Percentiles rank a stretch among this genome's conserved stretches.
Evolutionary conservation across 2,888 invertebrate genomes (phyloP).

Genomic region (Orthonychiurus folsomi): DNA sequence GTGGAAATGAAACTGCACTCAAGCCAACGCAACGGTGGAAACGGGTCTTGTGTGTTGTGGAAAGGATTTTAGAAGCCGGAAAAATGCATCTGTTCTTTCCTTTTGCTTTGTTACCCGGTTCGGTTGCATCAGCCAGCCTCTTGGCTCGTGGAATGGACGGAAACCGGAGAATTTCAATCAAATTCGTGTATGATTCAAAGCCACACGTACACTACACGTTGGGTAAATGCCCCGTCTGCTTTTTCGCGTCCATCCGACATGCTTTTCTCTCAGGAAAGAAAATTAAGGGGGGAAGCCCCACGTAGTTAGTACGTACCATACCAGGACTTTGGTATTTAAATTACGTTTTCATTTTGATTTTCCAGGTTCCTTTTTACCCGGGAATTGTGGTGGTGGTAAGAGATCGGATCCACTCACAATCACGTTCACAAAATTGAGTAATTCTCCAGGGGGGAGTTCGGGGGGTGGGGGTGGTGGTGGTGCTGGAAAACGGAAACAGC

Average conservation of each 20-base stretch:
- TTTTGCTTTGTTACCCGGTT: background rate
- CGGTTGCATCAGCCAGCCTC: background rate
- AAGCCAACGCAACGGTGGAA: background rate
- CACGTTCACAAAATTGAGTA: constrained; percentile 6
- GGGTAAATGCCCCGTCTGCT: too few relatives aligned
- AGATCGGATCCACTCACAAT: background rate
- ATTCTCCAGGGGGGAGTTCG: background rate
- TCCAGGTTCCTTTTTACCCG: background rate
- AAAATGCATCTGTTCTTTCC: background rate
- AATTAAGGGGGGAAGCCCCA: background rate
- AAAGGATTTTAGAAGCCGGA: background rate
- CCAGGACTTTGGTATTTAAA: background rate
- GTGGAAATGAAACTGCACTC: background rate
- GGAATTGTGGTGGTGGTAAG: background rate
- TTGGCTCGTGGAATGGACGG: background rate
- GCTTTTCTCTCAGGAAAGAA: too few relatives aligned
- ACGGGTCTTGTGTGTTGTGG: background rate
- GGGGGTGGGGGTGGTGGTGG: background rate
- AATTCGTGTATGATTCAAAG: background rate
- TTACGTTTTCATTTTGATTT: background rate
- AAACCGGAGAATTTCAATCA: background rate
- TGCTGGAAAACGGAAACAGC: constrained; percentile 19
- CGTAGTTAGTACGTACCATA: background rate
- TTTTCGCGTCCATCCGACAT: too few relatives aligned
- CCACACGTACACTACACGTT: too few relatives aligned